phyloP scores from a whole-genome alignment of 2,113 vertebrate species.

The Canis aureus region DNA sequence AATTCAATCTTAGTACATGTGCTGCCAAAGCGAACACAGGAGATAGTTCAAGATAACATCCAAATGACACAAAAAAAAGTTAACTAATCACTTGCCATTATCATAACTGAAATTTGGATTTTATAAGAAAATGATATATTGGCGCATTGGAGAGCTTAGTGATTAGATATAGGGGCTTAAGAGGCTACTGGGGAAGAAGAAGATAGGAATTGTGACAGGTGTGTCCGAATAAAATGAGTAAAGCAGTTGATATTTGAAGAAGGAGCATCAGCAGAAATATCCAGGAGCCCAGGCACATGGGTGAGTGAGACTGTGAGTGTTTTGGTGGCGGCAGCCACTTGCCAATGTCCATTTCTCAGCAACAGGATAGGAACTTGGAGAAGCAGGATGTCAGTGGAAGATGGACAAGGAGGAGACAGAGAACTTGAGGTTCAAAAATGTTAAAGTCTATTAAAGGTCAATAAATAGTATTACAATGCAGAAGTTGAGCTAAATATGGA shows the following conservation, averaged over 20 bases:
- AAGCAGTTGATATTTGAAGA: background rate
- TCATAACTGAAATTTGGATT: background rate
- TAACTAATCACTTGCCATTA: background rate
- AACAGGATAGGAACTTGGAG: background rate
- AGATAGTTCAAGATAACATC: background rate
- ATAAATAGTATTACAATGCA: background rate
- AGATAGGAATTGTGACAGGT: background rate
- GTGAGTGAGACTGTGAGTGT: rapidly evolving
- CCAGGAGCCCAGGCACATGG: background rate
- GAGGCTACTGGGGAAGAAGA: background rate
- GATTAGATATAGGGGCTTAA: background rate
- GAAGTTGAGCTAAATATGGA: slow-evolving; percentile 12
- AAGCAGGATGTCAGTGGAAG: background rate
- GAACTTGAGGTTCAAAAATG: slow-evolving; percentile 41
- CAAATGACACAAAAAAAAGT: background rate
- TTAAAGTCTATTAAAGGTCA: slow-evolving; percentile 57
- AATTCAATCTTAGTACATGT: background rate
- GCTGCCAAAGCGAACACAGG: background rate
- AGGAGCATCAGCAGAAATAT: background rate
- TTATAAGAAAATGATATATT: background rate
- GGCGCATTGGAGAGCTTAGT: background rate
- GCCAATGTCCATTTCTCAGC: background rate
- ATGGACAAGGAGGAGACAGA: background rate
- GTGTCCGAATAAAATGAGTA: background rate
- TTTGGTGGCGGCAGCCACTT: background rate